Evolutionary conservation across 2,113 vertebrate genomes (phyloP), one percentile per base, ranked within the genome.

Genomic region (Zapus hudsonius): DNA sequence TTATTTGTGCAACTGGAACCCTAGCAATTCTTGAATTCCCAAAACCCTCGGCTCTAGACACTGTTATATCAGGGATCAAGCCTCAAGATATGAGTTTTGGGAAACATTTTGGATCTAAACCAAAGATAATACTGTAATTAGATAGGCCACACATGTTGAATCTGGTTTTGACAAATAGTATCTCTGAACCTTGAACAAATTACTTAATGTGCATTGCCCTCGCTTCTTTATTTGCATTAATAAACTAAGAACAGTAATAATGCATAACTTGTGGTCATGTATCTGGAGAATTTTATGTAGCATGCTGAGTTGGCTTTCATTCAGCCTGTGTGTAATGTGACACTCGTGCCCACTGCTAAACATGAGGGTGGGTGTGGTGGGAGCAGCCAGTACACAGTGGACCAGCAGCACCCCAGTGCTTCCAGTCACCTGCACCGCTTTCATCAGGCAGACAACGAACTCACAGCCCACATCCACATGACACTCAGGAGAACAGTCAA

Each of bases 401-500:
- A n/a, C n/a, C n/a, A n/a, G n/a, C n/a, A n/a, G n/a, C 10, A 17
- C 19, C 12, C 20, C 1, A 27, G 10, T 33, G 2, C 38, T 91
- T 63, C 27, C 47, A 25, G 4, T 1, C 16, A 2, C 16, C 13
- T 25, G 7, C 1, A 0, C 23, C 1, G 0, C 52, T 55, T 80
- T 59, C 20, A 6, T 44, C 9, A 47, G 31, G 61, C 33, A 2
- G 44, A 76, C 1, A 2, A 44, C 47, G 33, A 29, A 15, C 13
- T n/a, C 29, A 44, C 0, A 5, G 44, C 52, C 42, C 72, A 36
- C 19, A 25, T 9, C 16, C 47, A 0, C 40, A 40, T 12, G 0
- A 0, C 55, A 47, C 91, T 72, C 47, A 15, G 81, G 72, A 95
- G 67, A 47, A 82, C 61, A 76, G 91, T 94, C 87, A 89, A 82